These are phyloP conservation scores for Mactra quadrangularis DNA, from an alignment of 1,140 invertebrate species.

Conservation along the genomic window DNA sequence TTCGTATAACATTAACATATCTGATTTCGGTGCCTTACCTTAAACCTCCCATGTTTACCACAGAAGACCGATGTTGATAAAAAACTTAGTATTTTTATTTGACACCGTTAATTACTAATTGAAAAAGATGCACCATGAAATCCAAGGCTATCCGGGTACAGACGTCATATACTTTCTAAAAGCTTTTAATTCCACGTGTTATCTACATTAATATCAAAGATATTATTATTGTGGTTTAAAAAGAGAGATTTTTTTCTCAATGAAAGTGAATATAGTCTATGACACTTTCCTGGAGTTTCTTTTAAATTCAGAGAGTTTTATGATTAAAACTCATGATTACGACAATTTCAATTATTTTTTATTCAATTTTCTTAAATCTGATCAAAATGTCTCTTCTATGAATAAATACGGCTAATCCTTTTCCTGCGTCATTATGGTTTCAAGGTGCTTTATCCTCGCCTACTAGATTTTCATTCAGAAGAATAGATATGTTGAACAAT, in stretches of 20 bases:
- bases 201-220: constrained; percentile 45
- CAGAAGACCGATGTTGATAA: constrained; percentile 9
- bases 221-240: constrained; percentile 22
- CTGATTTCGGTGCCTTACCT: constrained; percentile 43
- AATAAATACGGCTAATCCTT: no score
- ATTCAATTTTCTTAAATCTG: no score
- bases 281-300: no score
- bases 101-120: constrained; percentile 59
- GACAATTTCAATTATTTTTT: no score
- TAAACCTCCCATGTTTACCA: constrained; percentile 46
- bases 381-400: no score
- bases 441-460: no score
- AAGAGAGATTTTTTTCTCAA: constrained; percentile 33
- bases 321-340: no score
- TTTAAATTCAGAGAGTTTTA: no score
- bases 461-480: no score
- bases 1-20: constrained; percentile 44
- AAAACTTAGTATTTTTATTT: constrained; percentile 24
- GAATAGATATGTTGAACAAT: no score
- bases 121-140: constrained; percentile 30
- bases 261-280: constrained; percentile 16
- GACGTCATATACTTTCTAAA: not conserved
- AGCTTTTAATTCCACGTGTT: constrained; percentile 39
- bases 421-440: no score
- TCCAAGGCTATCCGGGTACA: constrained; percentile 45